phyloP scores from a whole-genome alignment of 2,797 vertebrate species.

The Sciaenops ocellatus region DNA sequence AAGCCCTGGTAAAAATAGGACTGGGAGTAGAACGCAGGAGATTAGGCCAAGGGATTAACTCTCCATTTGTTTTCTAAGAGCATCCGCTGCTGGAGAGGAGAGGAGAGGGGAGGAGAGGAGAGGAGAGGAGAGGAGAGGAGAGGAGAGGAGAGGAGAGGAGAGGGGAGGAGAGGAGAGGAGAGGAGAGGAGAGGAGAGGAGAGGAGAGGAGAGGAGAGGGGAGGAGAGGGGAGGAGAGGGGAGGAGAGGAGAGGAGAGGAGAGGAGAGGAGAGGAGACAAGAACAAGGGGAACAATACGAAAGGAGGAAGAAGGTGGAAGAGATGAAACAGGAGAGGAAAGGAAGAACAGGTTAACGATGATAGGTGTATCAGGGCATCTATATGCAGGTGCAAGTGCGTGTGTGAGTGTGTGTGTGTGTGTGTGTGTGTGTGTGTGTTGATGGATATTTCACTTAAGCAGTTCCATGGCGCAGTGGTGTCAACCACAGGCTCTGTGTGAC shows the following conservation, averaged over 20 bases:
- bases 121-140: background rate
- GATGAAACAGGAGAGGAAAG: background rate
- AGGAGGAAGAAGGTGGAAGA: background rate
- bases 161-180: background rate
- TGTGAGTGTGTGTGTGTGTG: background rate
- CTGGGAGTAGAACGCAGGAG: conserved; percentile 62
- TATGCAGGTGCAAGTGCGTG: background rate
- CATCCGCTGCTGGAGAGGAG: conserved; percentile 41
- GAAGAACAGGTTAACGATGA: background rate
- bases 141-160: background rate
- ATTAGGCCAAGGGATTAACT: conserved; percentile 78
- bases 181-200: background rate
- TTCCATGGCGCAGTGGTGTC: background rate
- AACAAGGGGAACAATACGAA: background rate
- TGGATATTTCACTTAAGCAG: no score
- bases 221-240: no score
- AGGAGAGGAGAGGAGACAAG: background rate
- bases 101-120: background rate
- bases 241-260: background rate
- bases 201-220: background rate
- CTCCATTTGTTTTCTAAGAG: conserved; percentile 66
- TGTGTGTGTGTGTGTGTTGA: background rate
- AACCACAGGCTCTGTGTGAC: background rate
- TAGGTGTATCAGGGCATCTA: no score
- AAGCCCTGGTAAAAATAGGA: conserved; percentile 80